These are phyloP conservation scores for Paragorgia papillata DNA, from an alignment of 92 coral and sea anemone species.

Conservation along the genomic window DNA sequence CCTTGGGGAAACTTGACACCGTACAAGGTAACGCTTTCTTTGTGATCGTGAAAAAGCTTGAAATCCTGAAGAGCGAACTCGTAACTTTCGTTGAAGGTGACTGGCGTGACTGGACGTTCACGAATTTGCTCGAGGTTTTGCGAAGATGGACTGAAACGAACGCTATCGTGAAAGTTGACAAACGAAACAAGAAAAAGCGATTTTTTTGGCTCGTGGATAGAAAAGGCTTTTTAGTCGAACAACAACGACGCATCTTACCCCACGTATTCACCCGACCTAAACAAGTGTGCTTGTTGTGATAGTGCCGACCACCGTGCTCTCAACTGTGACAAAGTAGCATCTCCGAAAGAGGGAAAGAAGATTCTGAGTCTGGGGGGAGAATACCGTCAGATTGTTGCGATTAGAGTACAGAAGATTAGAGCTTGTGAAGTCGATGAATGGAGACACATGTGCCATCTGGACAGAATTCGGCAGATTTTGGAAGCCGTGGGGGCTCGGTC, in stretches of 20 bases:
- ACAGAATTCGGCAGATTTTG: slow-evolving; percentile 46
- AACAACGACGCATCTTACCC: neutral
- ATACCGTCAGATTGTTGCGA: slow-evolving; percentile 56
- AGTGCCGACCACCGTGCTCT: slow-evolving; percentile 3
- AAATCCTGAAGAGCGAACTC: no score
- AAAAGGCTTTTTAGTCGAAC: slow-evolving; percentile 3
- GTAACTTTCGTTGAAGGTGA: slow-evolving; percentile 3
- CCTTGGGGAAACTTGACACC: neutral
- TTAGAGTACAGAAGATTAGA: slow-evolving; percentile 35
- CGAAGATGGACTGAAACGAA: slow-evolving; percentile 7
- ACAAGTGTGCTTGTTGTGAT: slow-evolving; percentile 29
- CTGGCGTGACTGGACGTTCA: slow-evolving; percentile 31
- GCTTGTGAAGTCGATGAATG: slow-evolving; percentile 45
- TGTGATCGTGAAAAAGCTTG: no score
- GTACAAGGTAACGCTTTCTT: neutral
- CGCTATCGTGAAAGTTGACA: slow-evolving; percentile 11
- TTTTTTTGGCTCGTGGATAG: neutral
- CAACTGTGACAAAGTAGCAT: slow-evolving; percentile 21
- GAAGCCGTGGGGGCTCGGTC: slow-evolving; percentile 47
- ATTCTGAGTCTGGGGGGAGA: slow-evolving; percentile 33
- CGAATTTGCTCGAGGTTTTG: slow-evolving; percentile 13
- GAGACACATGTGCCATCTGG: slow-evolving; percentile 58
- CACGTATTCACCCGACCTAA: neutral
- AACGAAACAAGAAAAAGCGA: neutral
- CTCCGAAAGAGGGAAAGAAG: slow-evolving; percentile 26